These are phyloP conservation scores for Apodemia duryi DNA, from an alignment of 2,888 invertebrate species.

Conservation along the genomic window DNA sequence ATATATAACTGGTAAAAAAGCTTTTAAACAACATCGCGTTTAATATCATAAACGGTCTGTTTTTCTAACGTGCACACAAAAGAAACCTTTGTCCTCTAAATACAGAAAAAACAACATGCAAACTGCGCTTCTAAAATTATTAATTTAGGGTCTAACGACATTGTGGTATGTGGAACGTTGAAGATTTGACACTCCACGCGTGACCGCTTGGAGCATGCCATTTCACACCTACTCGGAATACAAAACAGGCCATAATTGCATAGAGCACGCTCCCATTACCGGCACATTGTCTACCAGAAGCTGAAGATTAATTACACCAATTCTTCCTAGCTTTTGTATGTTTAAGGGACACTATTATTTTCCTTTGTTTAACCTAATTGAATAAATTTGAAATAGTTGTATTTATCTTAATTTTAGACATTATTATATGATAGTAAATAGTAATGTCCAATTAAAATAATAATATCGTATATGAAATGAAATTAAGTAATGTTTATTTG, in stretches of 20 bases:
- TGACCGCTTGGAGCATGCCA: background rate
- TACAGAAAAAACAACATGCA: background rate
- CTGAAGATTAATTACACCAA: conserved; percentile 14
- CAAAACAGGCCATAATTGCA: conserved; percentile 13
- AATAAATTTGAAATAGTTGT: background rate
- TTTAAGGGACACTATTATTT: conserved; percentile 1
- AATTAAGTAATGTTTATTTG: no score
- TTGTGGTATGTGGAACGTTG: conserved; percentile 25
- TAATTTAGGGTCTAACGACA: conserved; percentile 28
- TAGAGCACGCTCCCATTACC: background rate
- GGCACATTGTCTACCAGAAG: conserved; percentile 13
- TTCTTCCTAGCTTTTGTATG: conserved; percentile 1
- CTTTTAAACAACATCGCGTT: no score
- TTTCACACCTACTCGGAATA: conserved; percentile 9
- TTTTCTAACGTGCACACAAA: background rate
- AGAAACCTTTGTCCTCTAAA: background rate
- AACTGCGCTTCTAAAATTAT: conserved; percentile 1
- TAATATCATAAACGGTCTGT: background rate
- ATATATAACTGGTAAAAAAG: no score
- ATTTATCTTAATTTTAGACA: background rate
- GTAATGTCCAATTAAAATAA: no score
- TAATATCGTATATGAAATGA: no score
- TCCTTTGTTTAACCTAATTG: background rate
- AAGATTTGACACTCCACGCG: conserved; percentile 24
- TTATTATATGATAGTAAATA: no score